Evolutionary conservation across 2,797 vertebrate species (phyloP).

Genomic region (Rhinichthys osculus): DNA sequence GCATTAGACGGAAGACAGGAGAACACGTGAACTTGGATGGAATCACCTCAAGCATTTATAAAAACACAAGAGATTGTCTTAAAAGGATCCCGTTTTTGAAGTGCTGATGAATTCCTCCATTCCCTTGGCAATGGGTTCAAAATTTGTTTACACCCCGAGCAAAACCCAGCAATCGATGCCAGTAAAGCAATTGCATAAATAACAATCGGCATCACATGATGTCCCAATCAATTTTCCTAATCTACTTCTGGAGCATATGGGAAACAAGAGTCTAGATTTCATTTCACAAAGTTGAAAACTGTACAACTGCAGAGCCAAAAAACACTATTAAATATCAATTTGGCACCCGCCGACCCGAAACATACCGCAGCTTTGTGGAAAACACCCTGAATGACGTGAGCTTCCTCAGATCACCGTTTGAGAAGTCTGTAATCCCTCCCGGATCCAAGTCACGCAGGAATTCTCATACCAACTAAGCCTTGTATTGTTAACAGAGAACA

Average conservation of each 20-base stretch:
- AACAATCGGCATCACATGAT: background rate
- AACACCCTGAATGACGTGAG: background rate
- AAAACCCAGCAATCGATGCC: slow-evolving; percentile 9
- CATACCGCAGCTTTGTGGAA: background rate
- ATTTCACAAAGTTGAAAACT: slow-evolving; percentile 1
- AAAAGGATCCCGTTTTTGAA: slow-evolving; percentile 5
- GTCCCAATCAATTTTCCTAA: slow-evolving; percentile 10
- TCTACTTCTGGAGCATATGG: background rate
- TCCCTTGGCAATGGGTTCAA: background rate
- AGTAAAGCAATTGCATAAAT: slow-evolving; percentile 19
- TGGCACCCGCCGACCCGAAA: background rate
- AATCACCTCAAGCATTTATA: slow-evolving; percentile 15
- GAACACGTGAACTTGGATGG: background rate
- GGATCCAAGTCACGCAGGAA: background rate
- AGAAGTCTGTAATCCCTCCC: slow-evolving; percentile 1
- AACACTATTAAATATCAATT: background rate
- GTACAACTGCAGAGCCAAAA: background rate
- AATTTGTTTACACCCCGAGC: slow-evolving; percentile 22
- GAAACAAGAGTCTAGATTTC: background rate
- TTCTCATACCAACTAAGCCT: slow-evolving; percentile 4
- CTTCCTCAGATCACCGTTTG: slow-evolving; percentile 6
- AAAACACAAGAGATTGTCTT: slow-evolving; percentile 15
- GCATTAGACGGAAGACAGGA: background rate
- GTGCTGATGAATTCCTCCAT: background rate
- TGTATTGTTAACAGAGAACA: background rate